Percentiles rank a stretch among this genome's conserved stretches.
These are phyloP conservation scores for Nomada fucata DNA, from an alignment of 2,888 invertebrate species.

Conservation along the genomic window DNA sequence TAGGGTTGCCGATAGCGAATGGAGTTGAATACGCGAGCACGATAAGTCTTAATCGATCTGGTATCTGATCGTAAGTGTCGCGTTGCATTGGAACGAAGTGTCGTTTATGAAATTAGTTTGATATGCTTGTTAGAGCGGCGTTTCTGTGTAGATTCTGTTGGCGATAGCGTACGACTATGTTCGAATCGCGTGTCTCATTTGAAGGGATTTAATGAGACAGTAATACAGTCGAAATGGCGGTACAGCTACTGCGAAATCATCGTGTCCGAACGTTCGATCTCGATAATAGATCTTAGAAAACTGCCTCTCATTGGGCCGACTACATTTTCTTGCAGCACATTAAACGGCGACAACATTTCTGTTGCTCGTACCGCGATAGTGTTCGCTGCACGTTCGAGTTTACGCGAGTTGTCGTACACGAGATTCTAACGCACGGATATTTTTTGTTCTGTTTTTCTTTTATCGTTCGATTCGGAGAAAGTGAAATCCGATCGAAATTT, in stretches of 20 bases:
- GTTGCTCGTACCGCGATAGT: too few species aligned
- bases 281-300: too few species aligned
- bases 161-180: conserved; percentile 4
- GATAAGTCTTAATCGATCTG: conserved; percentile 17
- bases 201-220: conserved; percentile 11
- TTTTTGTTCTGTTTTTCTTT: too few species aligned
- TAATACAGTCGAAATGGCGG: conserved; percentile 3
- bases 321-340: too few species aligned
- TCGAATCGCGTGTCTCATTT: conserved; percentile 4
- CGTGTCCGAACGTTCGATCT: not conserved
- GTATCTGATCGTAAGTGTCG: conserved; percentile 63
- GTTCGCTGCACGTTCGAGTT: not conserved
- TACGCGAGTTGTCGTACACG: too few species aligned
- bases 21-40: not conserved
- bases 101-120: conserved; percentile 42
- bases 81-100: conserved; percentile 35
- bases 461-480: not conserved
- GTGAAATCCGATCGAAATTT: conserved; percentile 29
- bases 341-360: too few species aligned
- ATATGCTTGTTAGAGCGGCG: conserved; percentile 6
- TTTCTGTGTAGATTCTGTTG: conserved; percentile 13
- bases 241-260: not conserved
- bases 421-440: too few species aligned
- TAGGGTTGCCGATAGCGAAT: not conserved
- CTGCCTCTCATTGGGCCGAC: too few species aligned